phyloP scores from a whole-genome alignment of 2,797 vertebrate species.

The Danio choprae region DNA sequence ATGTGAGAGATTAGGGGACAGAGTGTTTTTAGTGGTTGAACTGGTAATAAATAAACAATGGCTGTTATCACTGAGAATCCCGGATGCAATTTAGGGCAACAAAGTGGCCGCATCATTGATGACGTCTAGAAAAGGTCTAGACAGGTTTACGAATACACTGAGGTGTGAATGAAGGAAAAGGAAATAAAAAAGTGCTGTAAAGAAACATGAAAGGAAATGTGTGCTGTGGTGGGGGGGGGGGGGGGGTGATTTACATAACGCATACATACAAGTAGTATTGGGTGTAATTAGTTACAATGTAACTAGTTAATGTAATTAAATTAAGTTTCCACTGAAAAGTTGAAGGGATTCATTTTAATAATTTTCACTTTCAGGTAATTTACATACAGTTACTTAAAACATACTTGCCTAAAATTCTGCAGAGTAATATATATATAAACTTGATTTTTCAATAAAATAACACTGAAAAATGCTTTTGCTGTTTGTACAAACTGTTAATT shows the following conservation, averaged over 20 bases:
- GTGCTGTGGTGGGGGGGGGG: not conserved
- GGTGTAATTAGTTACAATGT: no score
- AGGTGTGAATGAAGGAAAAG: not conserved
- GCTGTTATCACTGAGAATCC: slow-evolving; percentile 20
- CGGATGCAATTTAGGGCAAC: slow-evolving; percentile 18
- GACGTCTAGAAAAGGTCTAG: slow-evolving; percentile 17
- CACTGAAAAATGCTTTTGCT: no score
- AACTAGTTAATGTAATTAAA: no score
- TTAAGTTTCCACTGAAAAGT: no score
- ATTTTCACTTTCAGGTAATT: no score
- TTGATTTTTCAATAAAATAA: no score
- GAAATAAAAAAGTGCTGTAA: not conserved
- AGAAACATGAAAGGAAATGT: not conserved
- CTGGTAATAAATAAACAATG: slow-evolving; percentile 9
- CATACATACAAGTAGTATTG: not conserved
- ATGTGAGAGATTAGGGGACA: not conserved
- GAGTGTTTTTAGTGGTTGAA: slow-evolving; percentile 9
- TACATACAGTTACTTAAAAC: no score
- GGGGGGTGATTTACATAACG: not conserved
- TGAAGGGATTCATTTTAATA: no score
- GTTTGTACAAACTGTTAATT: no score
- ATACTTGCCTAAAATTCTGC: no score
- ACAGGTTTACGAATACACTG: not conserved
- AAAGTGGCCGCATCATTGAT: not conserved
- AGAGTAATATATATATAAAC: no score